Evolutionary conservation across 2,888 invertebrate species (phyloP).

Genomic region (Rotaria socialis): DNA sequence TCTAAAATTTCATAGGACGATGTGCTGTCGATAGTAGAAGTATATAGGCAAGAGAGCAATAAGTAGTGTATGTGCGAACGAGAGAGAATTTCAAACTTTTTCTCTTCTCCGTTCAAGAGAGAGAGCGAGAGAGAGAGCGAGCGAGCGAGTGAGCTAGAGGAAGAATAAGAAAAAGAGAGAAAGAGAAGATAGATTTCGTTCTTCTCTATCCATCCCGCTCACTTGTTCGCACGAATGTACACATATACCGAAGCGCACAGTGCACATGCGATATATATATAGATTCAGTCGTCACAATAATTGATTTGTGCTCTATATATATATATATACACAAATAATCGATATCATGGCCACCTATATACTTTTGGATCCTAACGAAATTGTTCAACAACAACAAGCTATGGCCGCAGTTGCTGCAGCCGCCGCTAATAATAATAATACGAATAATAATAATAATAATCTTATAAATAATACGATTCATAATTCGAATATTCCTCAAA

Average conservation of each 20-base stretch:
- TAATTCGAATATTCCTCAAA: background rate
- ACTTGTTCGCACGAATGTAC: constrained; percentile 32
- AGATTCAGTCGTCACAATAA: constrained; percentile 27
- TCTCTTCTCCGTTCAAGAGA: background rate
- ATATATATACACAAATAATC: background rate
- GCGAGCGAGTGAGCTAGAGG: background rate
- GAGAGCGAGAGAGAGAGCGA: background rate
- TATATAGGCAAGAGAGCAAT: constrained; percentile 18
- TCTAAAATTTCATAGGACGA: constrained; percentile 33
- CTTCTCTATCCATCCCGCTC: constrained; percentile 13
- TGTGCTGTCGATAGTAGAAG: constrained; percentile 28
- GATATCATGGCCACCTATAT: constrained; percentile 21
- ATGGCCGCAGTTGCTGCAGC: constrained; percentile 13
- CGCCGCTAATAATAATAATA: constrained; percentile 9
- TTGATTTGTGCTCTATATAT: background rate
- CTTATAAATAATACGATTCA: background rate
- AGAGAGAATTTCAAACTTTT: constrained; percentile 21
- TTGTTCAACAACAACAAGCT: constrained; percentile 29
- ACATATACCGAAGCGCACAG: constrained; percentile 5
- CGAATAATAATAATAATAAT: constrained; percentile 7
- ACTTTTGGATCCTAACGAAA: constrained; percentile 7
- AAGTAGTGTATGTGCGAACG: constrained; percentile 12
- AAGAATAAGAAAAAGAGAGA: background rate
- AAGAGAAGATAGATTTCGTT: constrained; percentile 29
- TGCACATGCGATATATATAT: constrained; percentile 19